Evolutionary conservation across 2,797 vertebrate species (phyloP), one percentile per base, ranked within the genome.

Genomic region (Acipenser transmontanus): DNA sequence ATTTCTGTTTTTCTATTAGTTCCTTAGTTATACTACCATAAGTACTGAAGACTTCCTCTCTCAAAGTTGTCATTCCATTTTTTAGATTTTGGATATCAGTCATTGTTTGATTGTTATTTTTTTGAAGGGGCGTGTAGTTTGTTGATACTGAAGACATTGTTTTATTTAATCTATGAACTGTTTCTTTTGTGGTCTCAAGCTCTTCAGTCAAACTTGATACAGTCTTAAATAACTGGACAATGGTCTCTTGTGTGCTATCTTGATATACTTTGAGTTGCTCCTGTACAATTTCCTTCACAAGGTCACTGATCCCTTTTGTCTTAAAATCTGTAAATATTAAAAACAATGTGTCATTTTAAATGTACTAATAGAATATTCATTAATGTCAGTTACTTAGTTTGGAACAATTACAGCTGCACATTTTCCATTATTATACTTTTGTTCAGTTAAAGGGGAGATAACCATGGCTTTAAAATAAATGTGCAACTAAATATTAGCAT

Each of bases 201-300:
- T 90, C 87, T 47, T 81, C 60, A 14, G 86, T 86, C 14, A 90
- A 69, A 56, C 70, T 73, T 34, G 89, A 91, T 47, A 90, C 14
- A 12, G 82, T 84, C 75, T 88, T 88, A 69, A 87, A 88, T 70
- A 89, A 72, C 0, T 90, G 85, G 34, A 84, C 82, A 8, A 82
- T 34, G 0, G 59, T 87, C 17, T 89, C 86, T 71, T 88, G 80
- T 64, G 81, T 78, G 64, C 85, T 84, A 57, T 48, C 69, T 76
- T 84, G 80, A 69, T 87, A 80, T 47, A 63, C 17, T 72, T 84
- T 75, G 1, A 86, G 65, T 60, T 90, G 81, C 61, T 89, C 77
- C 74, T 34, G 72, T 13, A 89, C 78, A 62, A 77, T 61, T 0
- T 77, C 79, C 76, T 81, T 85, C 17, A 89, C 51, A 59, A 91